These are phyloP conservation scores for Phocoena phocoena DNA, from an alignment of 2,113 vertebrate species.

Conservation along the genomic window DNA sequence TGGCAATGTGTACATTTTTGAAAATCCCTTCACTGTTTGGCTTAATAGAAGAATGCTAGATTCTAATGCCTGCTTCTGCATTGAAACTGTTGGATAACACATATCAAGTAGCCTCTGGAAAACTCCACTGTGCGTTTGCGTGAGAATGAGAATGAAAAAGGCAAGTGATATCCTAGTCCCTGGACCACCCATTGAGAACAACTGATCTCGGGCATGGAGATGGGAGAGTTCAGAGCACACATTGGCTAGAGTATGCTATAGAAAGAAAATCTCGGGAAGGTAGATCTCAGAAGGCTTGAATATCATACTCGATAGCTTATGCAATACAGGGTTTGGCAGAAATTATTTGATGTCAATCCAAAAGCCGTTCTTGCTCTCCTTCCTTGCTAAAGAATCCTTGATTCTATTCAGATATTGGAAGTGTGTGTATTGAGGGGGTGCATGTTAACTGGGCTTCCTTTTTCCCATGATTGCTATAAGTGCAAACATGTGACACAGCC, in stretches of 20 bases:
- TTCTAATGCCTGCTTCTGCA: slow-evolving; percentile 15
- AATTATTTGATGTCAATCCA: not conserved
- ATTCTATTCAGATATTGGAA: not conserved
- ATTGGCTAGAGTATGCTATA: rapidly evolving
- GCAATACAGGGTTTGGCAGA: not conserved
- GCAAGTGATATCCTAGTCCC: not conserved
- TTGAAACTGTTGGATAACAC: slow-evolving; percentile 9
- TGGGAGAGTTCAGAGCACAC: not conserved
- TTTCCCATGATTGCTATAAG: not conserved
- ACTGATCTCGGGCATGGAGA: not conserved
- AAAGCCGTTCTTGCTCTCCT: not conserved
- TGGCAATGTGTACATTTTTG: not conserved
- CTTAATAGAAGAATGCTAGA: slow-evolving; percentile 21
- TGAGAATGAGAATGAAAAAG: not conserved
- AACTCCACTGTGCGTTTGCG: not conserved
- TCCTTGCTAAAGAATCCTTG: not conserved
- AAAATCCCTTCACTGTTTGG: not conserved
- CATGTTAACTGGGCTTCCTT: too few relatives aligned
- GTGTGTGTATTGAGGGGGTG: not conserved
- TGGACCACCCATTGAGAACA: not conserved
- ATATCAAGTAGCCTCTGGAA: not conserved
- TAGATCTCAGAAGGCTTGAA: not conserved
- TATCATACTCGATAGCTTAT: not conserved
- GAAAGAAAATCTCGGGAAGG: not conserved
- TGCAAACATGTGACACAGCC: not conserved